Conservation (phyloP, 2,888 invertebrate species). For the Pristionchus mayeri region DNA sequence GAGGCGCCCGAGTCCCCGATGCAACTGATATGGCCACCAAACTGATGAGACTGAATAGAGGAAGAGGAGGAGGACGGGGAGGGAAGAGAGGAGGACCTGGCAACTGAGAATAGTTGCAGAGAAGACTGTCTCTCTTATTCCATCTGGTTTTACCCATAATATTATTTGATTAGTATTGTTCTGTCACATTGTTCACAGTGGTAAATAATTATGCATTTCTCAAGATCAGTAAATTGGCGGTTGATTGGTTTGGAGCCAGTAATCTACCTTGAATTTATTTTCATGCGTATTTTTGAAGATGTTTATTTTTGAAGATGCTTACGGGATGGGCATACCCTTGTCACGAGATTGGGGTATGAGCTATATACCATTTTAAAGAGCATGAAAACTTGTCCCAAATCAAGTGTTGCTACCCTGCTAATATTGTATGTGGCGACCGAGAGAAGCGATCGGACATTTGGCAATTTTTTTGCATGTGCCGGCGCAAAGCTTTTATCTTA, state of each 20-base stretch:
- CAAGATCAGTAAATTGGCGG: not conserved
- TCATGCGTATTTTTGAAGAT: not conserved
- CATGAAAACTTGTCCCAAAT: too few species aligned
- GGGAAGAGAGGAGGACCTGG: constrained; percentile 16
- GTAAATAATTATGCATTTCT: not conserved
- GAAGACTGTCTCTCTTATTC: not conserved
- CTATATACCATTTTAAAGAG: too few species aligned
- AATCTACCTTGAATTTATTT: not conserved
- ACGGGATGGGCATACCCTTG: not conserved
- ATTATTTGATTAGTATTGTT: not conserved
- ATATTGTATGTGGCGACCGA: too few species aligned
- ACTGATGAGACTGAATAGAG: constrained; percentile 1
- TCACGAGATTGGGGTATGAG: too few species aligned
- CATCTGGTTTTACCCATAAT: not conserved
- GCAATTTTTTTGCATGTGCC: too few species aligned
- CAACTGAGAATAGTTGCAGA: not conserved
- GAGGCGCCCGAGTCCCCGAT: not conserved
- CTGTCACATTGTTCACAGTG: not conserved
- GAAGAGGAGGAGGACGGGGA: constrained; percentile 13
- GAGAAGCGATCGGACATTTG: too few species aligned
- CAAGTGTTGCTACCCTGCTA: too few species aligned
- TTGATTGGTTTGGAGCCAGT: constrained; percentile 8
- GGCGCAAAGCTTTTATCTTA: too few species aligned
- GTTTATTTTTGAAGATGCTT: not conserved
- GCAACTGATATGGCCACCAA: constrained; percentile 6